These are phyloP conservation scores for Aurelia sp. DNA, from an alignment of 30 jellyfish, hydroid and myxozoan species.

Conservation along the genomic window DNA sequence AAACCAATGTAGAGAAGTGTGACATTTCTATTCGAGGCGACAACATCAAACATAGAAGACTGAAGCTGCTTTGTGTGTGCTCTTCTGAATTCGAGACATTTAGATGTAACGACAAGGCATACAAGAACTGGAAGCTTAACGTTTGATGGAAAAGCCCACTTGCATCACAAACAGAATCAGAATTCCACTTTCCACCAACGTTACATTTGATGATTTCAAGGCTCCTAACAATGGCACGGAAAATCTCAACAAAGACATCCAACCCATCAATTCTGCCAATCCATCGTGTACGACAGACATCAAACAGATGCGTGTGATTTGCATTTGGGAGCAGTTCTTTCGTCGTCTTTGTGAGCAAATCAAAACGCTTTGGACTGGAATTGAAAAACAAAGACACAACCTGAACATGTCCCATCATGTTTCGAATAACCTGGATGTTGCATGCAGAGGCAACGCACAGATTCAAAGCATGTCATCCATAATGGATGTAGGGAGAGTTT, in stretches of 20 bases:
- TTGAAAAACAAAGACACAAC: constrained; percentile 25
- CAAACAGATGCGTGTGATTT: constrained; percentile 39
- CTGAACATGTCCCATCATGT: constrained; percentile 63
- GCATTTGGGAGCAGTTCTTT: background rate
- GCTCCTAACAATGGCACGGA: constrained; percentile 9
- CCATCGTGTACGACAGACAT: too few species aligned
- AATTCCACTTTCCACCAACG: background rate
- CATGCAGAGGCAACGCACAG: constrained; percentile 57
- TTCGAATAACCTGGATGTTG: constrained; percentile 29
- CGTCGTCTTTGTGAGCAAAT: background rate
- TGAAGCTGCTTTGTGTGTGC: too few species aligned
- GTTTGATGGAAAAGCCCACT: background rate
- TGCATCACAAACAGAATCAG: constrained; percentile 9
- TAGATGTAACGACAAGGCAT: too few species aligned
- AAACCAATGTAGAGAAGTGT: too few species aligned
- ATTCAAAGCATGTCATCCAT: constrained; percentile 48
- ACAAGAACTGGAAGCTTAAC: background rate
- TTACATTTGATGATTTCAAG: constrained; percentile 1
- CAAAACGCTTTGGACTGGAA: constrained; percentile 8
- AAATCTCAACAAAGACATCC: constrained; percentile 38
- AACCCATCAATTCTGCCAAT: constrained; percentile 47
- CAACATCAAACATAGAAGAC: too few species aligned
- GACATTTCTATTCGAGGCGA: too few species aligned
- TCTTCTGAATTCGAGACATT: too few species aligned
- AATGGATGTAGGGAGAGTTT: constrained; percentile 61